Percentiles rank a stretch among this genome's conserved stretches.
These are phyloP conservation scores for Lampris incognitus DNA, from an alignment of 2,113 vertebrate genomes.

Conservation along the genomic window DNA sequence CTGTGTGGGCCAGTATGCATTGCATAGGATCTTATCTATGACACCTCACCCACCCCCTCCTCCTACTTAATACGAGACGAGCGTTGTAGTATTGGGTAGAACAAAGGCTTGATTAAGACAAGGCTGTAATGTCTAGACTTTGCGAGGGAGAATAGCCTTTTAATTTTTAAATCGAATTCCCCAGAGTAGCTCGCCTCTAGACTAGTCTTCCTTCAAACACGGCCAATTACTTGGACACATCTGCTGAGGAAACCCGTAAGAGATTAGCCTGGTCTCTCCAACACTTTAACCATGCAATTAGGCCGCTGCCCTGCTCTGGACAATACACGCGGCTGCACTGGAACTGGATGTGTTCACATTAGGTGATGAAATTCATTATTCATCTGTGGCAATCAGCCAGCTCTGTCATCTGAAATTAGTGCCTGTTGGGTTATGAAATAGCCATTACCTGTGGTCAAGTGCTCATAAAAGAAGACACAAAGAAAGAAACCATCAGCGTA, in stretches of 20 bases:
- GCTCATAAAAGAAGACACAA: conserved; percentile 20
- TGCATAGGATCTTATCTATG: conserved; percentile 16
- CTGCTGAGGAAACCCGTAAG: conserved; percentile 66
- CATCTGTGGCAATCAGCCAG: conserved; percentile 58
- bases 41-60: not conserved
- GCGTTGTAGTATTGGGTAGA: conserved; percentile 18
- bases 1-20: conserved; percentile 7
- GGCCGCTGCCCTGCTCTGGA: conserved; percentile 57
- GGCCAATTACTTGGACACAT: conserved; percentile 75
- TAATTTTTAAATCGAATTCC: conserved; percentile 74
- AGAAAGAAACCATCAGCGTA: not conserved
- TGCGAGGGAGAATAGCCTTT: conserved; percentile 43
- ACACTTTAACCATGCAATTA: conserved; percentile 58
- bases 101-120: conserved; percentile 51
- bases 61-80: no score
- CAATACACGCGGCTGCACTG: conserved; percentile 32
- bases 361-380: conserved; percentile 75
- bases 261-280: conserved; percentile 57
- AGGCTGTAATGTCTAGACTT: conserved; percentile 46
- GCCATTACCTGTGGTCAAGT: conserved; percentile 18
- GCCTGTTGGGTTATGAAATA: conserved; percentile 21
- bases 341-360: conserved; percentile 55
- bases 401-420: conserved; percentile 50
- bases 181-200: conserved; percentile 56
- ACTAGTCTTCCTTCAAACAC: conserved; percentile 68